Evolutionary conservation across 2,888 invertebrate genomes (phyloP).

Genomic region (Ichneumon xanthorius): DNA sequence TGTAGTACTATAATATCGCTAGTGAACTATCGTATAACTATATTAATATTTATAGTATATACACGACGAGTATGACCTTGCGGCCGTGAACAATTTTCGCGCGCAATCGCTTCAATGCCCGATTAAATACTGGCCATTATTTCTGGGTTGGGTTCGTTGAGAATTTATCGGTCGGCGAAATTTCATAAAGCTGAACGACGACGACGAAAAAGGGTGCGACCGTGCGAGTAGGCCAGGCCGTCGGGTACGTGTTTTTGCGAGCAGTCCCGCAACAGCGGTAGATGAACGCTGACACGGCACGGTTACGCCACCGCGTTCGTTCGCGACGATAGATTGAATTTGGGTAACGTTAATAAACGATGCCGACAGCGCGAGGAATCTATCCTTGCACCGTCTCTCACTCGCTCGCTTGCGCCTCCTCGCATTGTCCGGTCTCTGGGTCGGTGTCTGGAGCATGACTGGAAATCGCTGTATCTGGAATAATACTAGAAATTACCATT

Average conservation of each 20-base stretch:
- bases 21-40: neutral
- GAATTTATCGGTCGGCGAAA: slow-evolving; percentile 48
- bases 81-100: slow-evolving; percentile 41
- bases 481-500: neutral
- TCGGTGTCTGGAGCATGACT: neutral
- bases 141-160: slow-evolving; percentile 14
- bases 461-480: neutral
- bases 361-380: slow-evolving; percentile 78
- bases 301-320: slow-evolving; percentile 13
- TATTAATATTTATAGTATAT: neutral
- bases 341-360: slow-evolving; percentile 62
- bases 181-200: slow-evolving; percentile 47
- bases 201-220: slow-evolving; percentile 25
- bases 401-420: neutral
- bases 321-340: slow-evolving; percentile 45
- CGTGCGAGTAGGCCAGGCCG: neutral
- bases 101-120: slow-evolving; percentile 40
- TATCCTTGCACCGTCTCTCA: slow-evolving; percentile 79
- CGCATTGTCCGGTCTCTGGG: neutral
- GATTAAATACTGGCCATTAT: slow-evolving; percentile 55
- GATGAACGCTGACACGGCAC: slow-evolving; percentile 12
- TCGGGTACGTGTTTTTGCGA: slow-evolving; percentile 28
- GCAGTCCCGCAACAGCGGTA: neutral
- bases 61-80: slow-evolving; percentile 20
- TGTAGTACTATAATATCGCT: neutral